Evolutionary conservation across 2,797 vertebrate species (phyloP).

Genomic region (Petrocephalus sullivani): DNA sequence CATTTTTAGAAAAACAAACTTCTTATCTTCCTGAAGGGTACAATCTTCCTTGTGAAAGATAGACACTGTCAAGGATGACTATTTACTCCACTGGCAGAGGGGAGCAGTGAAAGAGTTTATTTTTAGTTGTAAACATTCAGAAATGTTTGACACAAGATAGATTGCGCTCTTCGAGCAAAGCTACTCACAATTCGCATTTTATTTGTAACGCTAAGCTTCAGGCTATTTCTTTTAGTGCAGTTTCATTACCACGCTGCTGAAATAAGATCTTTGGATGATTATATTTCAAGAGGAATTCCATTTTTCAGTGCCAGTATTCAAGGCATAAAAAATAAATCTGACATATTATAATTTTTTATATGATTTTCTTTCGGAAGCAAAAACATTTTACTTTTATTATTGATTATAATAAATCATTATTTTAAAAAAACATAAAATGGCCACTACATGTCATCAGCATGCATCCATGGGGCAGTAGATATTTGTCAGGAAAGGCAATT

Average conservation of each 20-base stretch:
- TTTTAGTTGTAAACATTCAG: neutral
- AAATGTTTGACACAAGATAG: neutral
- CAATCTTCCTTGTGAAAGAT: neutral
- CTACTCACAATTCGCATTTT: slow-evolving; percentile 6
- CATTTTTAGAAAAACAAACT: neutral
- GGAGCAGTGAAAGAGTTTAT: neutral
- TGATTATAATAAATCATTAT: neutral
- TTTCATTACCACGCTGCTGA: neutral
- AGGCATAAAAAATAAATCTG: neutral
- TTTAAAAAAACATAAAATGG: neutral
- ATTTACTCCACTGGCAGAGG: neutral
- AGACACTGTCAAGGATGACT: neutral
- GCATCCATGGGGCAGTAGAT: neutral
- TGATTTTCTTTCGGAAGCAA: neutral
- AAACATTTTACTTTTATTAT: neutral
- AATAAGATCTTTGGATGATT: neutral
- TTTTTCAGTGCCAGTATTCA: neutral
- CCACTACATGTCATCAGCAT: no score
- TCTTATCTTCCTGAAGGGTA: neutral
- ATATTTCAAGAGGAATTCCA: neutral
- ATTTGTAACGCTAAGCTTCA: neutral
- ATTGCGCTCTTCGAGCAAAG: neutral
- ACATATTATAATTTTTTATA: neutral
- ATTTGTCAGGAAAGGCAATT: neutral
- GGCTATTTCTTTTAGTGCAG: neutral